Conservation (phyloP, 2,113 vertebrate genomes). For the Geococcyx californianus region DNA sequence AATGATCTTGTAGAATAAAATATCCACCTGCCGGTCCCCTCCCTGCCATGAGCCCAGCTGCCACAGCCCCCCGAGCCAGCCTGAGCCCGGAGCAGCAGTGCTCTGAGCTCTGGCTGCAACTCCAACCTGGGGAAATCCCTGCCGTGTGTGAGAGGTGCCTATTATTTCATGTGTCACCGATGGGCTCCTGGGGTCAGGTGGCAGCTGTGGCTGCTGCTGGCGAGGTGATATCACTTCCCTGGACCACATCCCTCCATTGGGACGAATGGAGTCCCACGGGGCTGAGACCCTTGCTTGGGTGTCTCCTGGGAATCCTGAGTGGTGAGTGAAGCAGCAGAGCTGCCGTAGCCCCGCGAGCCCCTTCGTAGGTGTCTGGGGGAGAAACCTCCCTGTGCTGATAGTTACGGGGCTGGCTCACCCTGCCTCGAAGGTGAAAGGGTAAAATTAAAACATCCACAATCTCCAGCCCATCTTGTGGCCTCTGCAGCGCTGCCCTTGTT, state of each 20-base stretch:
- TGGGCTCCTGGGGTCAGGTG: not conserved
- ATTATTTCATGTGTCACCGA: no score
- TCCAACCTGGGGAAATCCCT: not conserved
- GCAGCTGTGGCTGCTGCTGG: no score
- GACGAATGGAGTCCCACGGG: accelerated
- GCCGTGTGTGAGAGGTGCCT: no score
- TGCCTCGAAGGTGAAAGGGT: not conserved
- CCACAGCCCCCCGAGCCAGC: not conserved
- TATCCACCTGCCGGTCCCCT: not conserved
- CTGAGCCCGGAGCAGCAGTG: not conserved
- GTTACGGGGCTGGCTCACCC: not conserved
- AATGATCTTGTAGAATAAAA: not conserved
- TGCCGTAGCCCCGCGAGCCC: not conserved
- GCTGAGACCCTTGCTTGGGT: not conserved
- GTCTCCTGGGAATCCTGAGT: not conserved
- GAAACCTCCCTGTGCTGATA: not conserved
- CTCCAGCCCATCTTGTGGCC: no score
- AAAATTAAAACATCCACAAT: not conserved
- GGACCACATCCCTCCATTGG: no score
- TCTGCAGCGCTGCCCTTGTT: not conserved
- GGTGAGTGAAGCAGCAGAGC: not conserved
- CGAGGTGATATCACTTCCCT: no score
- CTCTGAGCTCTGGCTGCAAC: not conserved
- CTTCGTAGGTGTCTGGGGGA: not conserved
- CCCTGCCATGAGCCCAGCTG: no score